Evolutionary conservation across 1,140 invertebrate genomes (phyloP).

Genomic region (Drosophila ananassae): DNA sequence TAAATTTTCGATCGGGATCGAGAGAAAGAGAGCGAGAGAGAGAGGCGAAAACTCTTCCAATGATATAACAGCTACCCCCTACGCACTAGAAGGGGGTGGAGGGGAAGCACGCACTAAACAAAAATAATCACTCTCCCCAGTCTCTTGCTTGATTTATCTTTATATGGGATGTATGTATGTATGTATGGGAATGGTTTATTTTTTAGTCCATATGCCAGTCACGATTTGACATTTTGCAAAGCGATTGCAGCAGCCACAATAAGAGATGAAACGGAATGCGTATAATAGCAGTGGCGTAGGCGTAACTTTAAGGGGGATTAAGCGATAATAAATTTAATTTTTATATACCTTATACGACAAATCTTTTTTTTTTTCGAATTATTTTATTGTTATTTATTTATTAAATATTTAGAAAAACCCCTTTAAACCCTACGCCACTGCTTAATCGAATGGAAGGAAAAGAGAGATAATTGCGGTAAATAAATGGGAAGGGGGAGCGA

Average conservation of each 20-base stretch:
- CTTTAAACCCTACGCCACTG: neutral
- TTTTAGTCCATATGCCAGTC: constrained; percentile 27
- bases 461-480: neutral
- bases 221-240: constrained; percentile 43
- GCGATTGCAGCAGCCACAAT: constrained; percentile 1
- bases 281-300: neutral
- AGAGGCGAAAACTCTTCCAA: constrained; percentile 32
- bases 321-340: neutral
- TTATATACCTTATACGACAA: neutral
- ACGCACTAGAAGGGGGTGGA: too few species aligned
- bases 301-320: neutral
- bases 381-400: neutral
- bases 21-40: neutral
- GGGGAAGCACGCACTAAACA: constrained; percentile 17
- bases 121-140: constrained; percentile 21
- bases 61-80: constrained; percentile 55
- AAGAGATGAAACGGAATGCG: constrained; percentile 2
- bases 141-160: constrained; percentile 19
- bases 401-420: neutral
- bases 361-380: too few species aligned
- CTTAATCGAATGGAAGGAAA: neutral
- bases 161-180: too few species aligned
- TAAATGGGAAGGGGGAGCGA: neutral
- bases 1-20: constrained; percentile 19
- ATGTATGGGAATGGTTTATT: neutral